Base-by-base conservation (phyloP, 1,140 invertebrate genomes). In the Pogonognathellus flavescens region DNA sequence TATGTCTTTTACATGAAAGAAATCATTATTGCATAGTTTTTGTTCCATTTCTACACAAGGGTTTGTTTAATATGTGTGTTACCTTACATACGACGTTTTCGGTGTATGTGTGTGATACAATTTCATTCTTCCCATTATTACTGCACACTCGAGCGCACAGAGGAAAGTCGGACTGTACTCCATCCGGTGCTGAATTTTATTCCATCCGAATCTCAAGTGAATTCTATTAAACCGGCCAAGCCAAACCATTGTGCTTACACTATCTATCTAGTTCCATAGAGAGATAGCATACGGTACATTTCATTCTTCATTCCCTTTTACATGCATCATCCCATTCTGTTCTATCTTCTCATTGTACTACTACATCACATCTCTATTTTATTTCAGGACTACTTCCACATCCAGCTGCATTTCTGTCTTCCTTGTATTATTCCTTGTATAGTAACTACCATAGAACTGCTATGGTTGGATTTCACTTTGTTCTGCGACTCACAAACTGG, bases 151-250 rank as follows among this genome's bases (percentile, higher is more conserved):
- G 31, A 6, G 60, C n/a, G 60, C 9, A 16, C 10, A 41, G 70
- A 76, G 70, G 49, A 49, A 41, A 76, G 70, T 76, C 31, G 11
- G 9, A 76, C 70, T 76, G 70, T 76, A 76, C 70, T 76, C 31
- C 70, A 76, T 76, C 70, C 70, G 70, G 70, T 76, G 70, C 70
- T 76, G 70, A 76, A 76, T 76, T 76, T 76, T 76, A 76, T 76
- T 76, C 70, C 70, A 76, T 13, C 41, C 41, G 25, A 76, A 31
- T 76, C 70, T 76, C 70, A 76, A 76, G 70, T 76, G 70, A 76
- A 76, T 76, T 76, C 70, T 31, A 76, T 76, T 76, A 76, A 76
- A 76, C 70, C 31, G 70, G 70, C 31, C 70, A 76, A 76, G 70
- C 70, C 41, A 76, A 76, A 76, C 70, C 31, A 16, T 41, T 41